Evolutionary conservation across 2,888 invertebrate species (phyloP).

Genomic region (Xanthostigma xanthostigma): DNA sequence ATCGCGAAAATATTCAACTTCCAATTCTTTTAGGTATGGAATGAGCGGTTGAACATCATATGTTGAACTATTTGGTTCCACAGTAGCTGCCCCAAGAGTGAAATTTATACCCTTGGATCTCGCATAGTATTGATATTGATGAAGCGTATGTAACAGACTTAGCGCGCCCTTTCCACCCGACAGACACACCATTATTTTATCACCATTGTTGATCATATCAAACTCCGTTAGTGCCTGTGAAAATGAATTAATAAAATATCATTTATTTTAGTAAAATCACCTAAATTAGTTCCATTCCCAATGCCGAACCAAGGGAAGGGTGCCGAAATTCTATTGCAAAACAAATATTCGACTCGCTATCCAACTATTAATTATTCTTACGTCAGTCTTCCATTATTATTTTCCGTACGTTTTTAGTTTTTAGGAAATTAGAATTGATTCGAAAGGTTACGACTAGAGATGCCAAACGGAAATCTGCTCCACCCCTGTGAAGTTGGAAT

Average conservation of each 20-base stretch:
- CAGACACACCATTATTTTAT: slow-evolving; percentile 69
- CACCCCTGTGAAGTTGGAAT: background rate
- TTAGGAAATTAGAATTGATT: too few relatives aligned
- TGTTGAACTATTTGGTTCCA: slow-evolving; percentile 48
- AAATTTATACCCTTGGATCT: slow-evolving; percentile 62
- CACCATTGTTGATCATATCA: slow-evolving; percentile 70
- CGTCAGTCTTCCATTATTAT: too few relatives aligned
- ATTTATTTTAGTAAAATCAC: too few relatives aligned
- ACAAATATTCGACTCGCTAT: too few relatives aligned
- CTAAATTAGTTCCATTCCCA: too few relatives aligned
- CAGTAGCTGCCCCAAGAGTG: slow-evolving; percentile 54
- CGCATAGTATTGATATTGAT: slow-evolving; percentile 69
- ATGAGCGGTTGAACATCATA: slow-evolving; percentile 43
- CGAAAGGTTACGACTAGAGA: too few relatives aligned
- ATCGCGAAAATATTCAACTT: slow-evolving; percentile 44
- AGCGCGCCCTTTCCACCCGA: slow-evolving; percentile 75
- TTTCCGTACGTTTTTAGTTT: too few relatives aligned
- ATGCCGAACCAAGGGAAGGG: too few relatives aligned
- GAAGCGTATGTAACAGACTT: slow-evolving; percentile 67
- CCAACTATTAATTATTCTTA: too few relatives aligned
- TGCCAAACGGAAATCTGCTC: too few relatives aligned
- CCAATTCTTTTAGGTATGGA: slow-evolving; percentile 38
- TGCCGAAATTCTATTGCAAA: too few relatives aligned
- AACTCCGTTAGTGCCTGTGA: slow-evolving; percentile 62
- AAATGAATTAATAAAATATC: too few relatives aligned